These are phyloP conservation scores for Mesoligia furuncula DNA, from an alignment of 2,888 invertebrate genomes.

Conservation along the genomic window DNA sequence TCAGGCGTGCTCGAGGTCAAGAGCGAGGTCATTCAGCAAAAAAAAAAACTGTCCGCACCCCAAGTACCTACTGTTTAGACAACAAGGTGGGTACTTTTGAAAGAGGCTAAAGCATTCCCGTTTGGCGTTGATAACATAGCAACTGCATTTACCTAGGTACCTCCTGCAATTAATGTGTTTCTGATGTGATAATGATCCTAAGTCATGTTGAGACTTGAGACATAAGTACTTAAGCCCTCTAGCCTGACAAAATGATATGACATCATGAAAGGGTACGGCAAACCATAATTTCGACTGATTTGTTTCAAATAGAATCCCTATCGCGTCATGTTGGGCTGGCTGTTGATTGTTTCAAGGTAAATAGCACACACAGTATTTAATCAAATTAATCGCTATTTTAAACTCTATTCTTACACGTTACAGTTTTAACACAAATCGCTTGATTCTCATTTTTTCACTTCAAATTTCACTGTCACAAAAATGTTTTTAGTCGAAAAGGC, in stretches of 20 bases:
- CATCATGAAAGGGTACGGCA: too few relatives aligned
- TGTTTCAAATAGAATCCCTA: not conserved
- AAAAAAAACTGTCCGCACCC: too few relatives aligned
- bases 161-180: not conserved
- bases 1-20: too few relatives aligned
- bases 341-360: not conserved
- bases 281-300: not conserved
- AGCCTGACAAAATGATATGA: not conserved
- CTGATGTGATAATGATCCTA: not conserved
- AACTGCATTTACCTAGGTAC: not conserved
- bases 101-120: not conserved
- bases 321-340: too few relatives aligned
- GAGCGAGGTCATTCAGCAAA: too few relatives aligned
- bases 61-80: not conserved
- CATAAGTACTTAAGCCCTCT: not conserved
- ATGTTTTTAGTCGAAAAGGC: slow-evolving; percentile 26
- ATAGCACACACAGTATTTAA: slow-evolving; percentile 19
- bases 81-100: not conserved
- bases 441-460: slow-evolving; percentile 26
- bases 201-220: not conserved
- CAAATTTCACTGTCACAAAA: slow-evolving; percentile 51
- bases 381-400: slow-evolving; percentile 37
- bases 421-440: slow-evolving; percentile 28
- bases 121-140: not conserved
- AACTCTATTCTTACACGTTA: not conserved